Evolutionary conservation across 2,113 vertebrate genomes (phyloP), one percentile per base, ranked within the genome.

Genomic region (Gambusia affinis): DNA sequence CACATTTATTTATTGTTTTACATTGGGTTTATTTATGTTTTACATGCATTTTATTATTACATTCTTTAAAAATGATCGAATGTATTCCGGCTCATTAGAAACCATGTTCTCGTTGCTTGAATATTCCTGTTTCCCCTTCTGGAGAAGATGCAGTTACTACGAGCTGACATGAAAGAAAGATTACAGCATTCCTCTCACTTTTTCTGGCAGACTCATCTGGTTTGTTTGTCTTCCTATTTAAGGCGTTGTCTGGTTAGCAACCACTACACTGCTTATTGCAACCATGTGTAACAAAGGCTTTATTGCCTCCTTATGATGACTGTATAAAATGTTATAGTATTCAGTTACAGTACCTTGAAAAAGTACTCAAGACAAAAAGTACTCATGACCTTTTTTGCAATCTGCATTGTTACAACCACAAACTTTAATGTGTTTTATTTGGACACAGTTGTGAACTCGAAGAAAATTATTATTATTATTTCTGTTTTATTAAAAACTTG

Each of bases 171-270:
- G 2, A 42, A 67, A 29, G 6, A 67, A 42, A 1, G 14, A 15
- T n/a, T 8, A 24, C 17, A 31, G 19, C 37, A 28, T 42, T 31
- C 28, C 11, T 57, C 51, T n/a, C 24, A 24, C 24, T n/a, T n/a
- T 69, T 37, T 70, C 24, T 17, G 31, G 33, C 31, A 39, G 31
- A 28, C 10, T 15, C 7, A 39, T 33, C 31, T 35, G 22, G 51
- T 57, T 57, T 57, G 31, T 28, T 70, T 70, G 51, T 70, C 51
- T 70, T 60, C 51, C 30, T 39, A 24, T n/a, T 70, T 35, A 27
- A 70, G 69, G 28, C 37, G 10, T 42, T 47, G 27, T 72, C 14
- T 44, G 17, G 60, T 63, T 63, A 63, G 60, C 35, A 72, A 30
- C 57, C 60, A n/a, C 37, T 28, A 30, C 60, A 62, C 27, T 19